phyloP scores from a whole-genome alignment of 2,113 vertebrate species.

The Psittacus erithacus region DNA sequence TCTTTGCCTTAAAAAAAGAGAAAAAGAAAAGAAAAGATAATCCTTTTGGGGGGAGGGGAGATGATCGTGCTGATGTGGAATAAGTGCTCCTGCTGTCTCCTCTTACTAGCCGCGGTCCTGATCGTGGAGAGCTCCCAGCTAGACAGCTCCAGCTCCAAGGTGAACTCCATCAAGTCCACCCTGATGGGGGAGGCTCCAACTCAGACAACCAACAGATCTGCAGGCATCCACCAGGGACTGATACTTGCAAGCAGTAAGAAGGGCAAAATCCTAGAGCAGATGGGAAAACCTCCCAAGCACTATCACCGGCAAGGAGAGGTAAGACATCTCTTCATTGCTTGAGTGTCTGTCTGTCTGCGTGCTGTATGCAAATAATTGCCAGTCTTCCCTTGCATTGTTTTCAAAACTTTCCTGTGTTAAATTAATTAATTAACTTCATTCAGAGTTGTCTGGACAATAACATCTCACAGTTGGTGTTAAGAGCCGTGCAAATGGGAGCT shows the following conservation, averaged over 20 bases:
- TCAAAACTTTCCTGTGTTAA: background rate
- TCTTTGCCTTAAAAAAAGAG: background rate
- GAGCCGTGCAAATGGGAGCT: background rate
- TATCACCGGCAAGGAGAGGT: conserved; percentile 64
- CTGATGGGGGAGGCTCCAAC: conserved; percentile 82
- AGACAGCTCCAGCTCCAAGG: conserved; percentile 83
- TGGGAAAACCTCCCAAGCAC: conserved; percentile 72
- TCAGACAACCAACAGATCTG: conserved; percentile 83
- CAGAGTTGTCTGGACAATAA: background rate
- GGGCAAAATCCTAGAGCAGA: conserved; percentile 85
- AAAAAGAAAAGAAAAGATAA: background rate
- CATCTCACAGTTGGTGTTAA: background rate
- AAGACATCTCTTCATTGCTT: background rate
- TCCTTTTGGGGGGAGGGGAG: conserved; percentile 61
- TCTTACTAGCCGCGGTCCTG: conserved; percentile 84
- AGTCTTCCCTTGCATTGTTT: background rate
- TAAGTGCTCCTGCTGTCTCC: conserved; percentile 81
- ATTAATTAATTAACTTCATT: background rate
- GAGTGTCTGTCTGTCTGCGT: background rate
- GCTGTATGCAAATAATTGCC: background rate
- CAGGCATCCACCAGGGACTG: conserved; percentile 76
- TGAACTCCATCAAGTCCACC: conserved; percentile 93
- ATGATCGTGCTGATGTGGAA: conserved; percentile 82
- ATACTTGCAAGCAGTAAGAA: conserved; percentile 84
- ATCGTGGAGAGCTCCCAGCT: conserved; percentile 86